phyloP scores from a whole-genome alignment of 2,888 invertebrate genomes.

The Plutella xylostella region DNA sequence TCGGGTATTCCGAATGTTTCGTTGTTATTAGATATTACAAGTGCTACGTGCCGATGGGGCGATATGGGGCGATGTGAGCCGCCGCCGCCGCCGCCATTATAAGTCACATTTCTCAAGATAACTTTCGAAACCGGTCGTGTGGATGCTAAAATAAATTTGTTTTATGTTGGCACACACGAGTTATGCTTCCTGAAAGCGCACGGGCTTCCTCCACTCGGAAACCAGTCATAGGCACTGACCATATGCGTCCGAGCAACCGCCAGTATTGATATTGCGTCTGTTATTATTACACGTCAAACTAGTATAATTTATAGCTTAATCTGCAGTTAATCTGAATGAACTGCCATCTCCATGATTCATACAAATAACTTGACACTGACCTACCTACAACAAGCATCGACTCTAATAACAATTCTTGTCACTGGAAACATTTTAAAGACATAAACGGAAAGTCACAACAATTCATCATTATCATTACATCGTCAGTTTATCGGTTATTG shows the following conservation, averaged over 20 bases:
- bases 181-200: no score
- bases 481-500: background rate
- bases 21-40: slow-evolving; percentile 28
- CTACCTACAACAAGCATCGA: no score
- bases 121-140: slow-evolving; percentile 17
- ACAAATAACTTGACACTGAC: slow-evolving; percentile 9
- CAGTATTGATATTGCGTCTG: no score
- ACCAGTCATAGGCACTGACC: no score
- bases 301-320: no score
- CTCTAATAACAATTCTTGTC: background rate
- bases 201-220: no score
- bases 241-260: no score
- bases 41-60: slow-evolving; percentile 31
- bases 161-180: no score
- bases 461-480: slow-evolving; percentile 2
- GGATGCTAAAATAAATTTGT: background rate
- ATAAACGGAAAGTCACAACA: slow-evolving; percentile 3
- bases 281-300: no score
- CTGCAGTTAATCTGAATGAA: no score
- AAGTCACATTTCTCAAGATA: slow-evolving; percentile 18
- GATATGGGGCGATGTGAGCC: slow-evolving; percentile 20
- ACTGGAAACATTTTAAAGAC: background rate
- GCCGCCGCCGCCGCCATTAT: slow-evolving; percentile 17
- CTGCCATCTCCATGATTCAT: no score
- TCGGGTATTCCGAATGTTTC: slow-evolving; percentile 27